phyloP scores from a whole-genome alignment of 1,140 invertebrate genomes.

The Lasaia peninsularis region DNA sequence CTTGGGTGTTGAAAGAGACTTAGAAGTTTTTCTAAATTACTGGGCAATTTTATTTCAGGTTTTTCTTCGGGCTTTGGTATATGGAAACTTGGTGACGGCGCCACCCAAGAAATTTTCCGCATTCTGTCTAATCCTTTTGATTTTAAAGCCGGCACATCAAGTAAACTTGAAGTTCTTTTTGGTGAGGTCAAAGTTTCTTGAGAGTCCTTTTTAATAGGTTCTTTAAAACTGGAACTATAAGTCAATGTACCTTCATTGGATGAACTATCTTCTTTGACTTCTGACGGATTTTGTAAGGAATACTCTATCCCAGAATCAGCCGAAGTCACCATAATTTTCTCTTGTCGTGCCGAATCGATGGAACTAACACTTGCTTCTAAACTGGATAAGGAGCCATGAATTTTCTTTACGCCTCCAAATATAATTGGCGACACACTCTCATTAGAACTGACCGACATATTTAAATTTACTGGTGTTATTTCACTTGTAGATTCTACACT shows the following conservation, averaged over 20 bases:
- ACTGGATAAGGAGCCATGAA: slow-evolving; percentile 70
- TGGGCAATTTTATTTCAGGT: slow-evolving; percentile 58
- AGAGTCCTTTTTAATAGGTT: slow-evolving; percentile 39
- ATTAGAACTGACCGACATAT: slow-evolving; percentile 69
- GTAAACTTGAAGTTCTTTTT: slow-evolving; percentile 59
- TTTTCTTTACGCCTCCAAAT: slow-evolving; percentile 65
- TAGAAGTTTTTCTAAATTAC: slow-evolving; percentile 77
- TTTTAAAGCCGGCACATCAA: slow-evolving; percentile 68
- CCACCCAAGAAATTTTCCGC: slow-evolving; percentile 79
- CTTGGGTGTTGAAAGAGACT: slow-evolving; percentile 78
- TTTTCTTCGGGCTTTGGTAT: slow-evolving; percentile 59
- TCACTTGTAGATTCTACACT: slow-evolving; percentile 66
- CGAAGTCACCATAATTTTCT: slow-evolving; percentile 68
- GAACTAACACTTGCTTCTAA: slow-evolving; percentile 73
- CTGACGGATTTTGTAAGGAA: slow-evolving; percentile 59
- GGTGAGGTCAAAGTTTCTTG: slow-evolving; percentile 59
- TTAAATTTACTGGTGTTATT: slow-evolving; percentile 59
- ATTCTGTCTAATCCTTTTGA: slow-evolving; percentile 60
- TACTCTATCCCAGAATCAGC: slow-evolving; percentile 72
- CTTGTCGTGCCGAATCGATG: slow-evolving; percentile 59
- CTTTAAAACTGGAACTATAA: slow-evolving; percentile 62
- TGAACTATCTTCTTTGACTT: slow-evolving; percentile 58
- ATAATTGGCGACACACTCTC: slow-evolving; percentile 73
- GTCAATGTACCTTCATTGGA: slow-evolving; percentile 75
- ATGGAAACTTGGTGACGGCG: slow-evolving; percentile 61